Evolutionary conservation across 2,797 vertebrate species (phyloP).

Genomic region (Trematomus bernacchii): DNA sequence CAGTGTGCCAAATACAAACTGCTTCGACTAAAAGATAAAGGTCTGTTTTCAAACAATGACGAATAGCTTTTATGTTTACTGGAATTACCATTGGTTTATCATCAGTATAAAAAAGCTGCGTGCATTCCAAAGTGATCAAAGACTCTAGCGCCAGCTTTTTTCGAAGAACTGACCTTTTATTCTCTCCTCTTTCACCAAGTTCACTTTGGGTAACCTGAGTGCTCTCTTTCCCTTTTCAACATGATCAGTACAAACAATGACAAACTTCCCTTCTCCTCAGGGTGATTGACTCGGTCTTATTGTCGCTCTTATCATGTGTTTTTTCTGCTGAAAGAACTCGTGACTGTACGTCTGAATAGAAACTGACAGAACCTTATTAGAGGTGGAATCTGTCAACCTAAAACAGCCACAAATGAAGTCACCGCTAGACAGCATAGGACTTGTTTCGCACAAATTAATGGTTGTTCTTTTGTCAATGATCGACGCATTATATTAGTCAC

Average conservation of each 20-base stretch:
- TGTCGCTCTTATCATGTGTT: constrained; percentile 49
- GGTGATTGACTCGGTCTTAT: constrained; percentile 53
- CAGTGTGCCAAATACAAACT: neutral
- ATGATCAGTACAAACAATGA: constrained; percentile 66
- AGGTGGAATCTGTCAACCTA: constrained; percentile 26
- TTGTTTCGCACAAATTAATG: constrained; percentile 35
- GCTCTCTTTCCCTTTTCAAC: constrained; percentile 74
- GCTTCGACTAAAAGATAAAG: constrained; percentile 47
- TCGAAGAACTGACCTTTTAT: constrained; percentile 57
- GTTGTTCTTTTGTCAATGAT: constrained; percentile 28
- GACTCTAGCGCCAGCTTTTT: constrained; percentile 26
- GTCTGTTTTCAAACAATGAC: constrained; percentile 45
- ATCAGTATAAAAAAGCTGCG: constrained; percentile 20
- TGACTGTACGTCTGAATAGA: constrained; percentile 57
- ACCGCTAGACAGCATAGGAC: constrained; percentile 7
- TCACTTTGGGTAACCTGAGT: constrained; percentile 63
- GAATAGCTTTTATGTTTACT: constrained; percentile 25
- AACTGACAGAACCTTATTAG: constrained; percentile 60
- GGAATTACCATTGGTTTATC: neutral
- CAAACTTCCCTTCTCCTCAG: constrained; percentile 49
- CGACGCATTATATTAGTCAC: constrained; percentile 21
- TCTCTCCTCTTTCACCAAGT: constrained; percentile 67
- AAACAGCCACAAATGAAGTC: constrained; percentile 39
- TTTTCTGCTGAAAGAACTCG: constrained; percentile 50
- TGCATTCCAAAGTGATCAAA: constrained; percentile 36